Percentiles rank a stretch among this genome's conserved stretches.
Conservation (phyloP, 2,888 invertebrate species). For the Graphium colonna region DNA sequence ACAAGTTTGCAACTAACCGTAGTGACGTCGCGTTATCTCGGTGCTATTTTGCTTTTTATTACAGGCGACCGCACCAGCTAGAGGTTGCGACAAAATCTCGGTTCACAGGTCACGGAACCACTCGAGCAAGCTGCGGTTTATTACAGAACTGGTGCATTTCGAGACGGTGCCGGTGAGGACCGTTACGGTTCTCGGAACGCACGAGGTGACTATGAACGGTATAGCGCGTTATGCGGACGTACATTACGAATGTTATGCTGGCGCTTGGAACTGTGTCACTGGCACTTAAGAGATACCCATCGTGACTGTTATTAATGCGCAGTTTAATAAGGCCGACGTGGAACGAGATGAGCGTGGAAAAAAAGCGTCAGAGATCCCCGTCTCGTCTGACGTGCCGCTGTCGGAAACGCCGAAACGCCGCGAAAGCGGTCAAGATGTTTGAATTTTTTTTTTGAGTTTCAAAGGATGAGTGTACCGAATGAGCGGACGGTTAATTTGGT, state of each 20-base stretch:
- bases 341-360: conserved; percentile 28
- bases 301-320: conserved; percentile 49
- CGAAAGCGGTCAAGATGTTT: conserved; percentile 40
- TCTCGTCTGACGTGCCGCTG: conserved; percentile 32
- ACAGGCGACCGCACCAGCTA: conserved; percentile 33
- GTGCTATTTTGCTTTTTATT: conserved; percentile 22
- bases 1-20: conserved; percentile 8
- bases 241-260: conserved; percentile 63
- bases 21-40: conserved; percentile 9
- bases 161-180: conserved; percentile 46
- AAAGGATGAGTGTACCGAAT: too few relatives aligned
- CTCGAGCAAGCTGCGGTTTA: conserved; percentile 48
- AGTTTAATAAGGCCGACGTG: conserved; percentile 43
- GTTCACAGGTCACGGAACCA: conserved; percentile 50
- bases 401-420: conserved; percentile 31
- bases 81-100: conserved; percentile 53
- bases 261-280: conserved; percentile 57
- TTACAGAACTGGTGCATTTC: conserved; percentile 62
- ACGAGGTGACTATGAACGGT: conserved; percentile 57
- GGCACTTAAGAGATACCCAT: conserved; percentile 53
- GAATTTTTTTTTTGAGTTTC: conserved; percentile 22
- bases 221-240: conserved; percentile 45
- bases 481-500: too few relatives aligned
- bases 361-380: conserved; percentile 33
- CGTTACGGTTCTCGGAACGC: conserved; percentile 66